Evolutionary conservation across 2,797 vertebrate species (phyloP), one percentile per base, ranked within the genome.

Genomic region (Diglossa cyanea): DNA sequence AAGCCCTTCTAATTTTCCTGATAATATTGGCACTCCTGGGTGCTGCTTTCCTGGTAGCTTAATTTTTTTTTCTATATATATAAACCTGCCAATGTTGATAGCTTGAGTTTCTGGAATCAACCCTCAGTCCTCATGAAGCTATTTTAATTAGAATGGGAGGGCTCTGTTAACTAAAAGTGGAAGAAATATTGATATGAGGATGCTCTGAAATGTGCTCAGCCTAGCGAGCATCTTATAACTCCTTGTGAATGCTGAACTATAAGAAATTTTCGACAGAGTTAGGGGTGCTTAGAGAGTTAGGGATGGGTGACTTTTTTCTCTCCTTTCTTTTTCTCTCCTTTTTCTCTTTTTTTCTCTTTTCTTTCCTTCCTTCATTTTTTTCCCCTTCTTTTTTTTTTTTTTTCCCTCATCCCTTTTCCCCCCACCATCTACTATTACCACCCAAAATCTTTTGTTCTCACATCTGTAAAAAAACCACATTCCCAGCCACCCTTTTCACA

Each of bases 91-190:
- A 65, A 33, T 85, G 74, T 87, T 85, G 92, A 91, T 85, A 91
- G 68, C 54, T 74, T 77, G 53, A 66, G 80, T 74, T 95, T 93
- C 94, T 93, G 85, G 58, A 95, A 90, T 92, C 78, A 91, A 91
- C 65, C 83, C 81, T 93, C 78, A 74, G 70, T 70, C 85, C 76
- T 94, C 78, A 78, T 78, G 92, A 93, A 97, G 63, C 51, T 91
- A 79, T 93, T 96, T 96, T 93, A 96, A 91, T 93, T 88, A 95
- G 87, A 95, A 92, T 75, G 93, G 85, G 91, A 93, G 85, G 94
- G 62, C 51, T 95, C 87, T 93, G 94, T 96, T 94, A 92, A 97
- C 61, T 96, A 89, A 93, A 93, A 95, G 73, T 91, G 47, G 70
- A 93, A 90, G 66, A 86, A 92, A 86, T 48, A 86, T 33, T 37